A percentile compares a stretch with the other conserved stretches of the same genome.
These are phyloP conservation scores for Schizopygopsis malacanthus DNA, from an alignment of 2,797 vertebrate species.

Conservation along the genomic window DNA sequence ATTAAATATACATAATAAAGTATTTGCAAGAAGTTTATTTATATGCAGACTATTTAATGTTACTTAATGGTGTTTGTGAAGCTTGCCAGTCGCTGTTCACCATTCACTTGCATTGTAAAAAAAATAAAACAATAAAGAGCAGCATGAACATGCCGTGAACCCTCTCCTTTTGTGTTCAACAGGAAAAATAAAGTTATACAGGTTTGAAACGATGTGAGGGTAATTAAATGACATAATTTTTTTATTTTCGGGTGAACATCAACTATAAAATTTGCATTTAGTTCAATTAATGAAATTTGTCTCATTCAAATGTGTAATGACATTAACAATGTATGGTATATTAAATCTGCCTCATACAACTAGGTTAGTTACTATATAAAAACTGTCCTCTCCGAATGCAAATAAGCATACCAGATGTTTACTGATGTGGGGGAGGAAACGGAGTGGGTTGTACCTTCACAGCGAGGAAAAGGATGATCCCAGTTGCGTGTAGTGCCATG, in stretches of 20 bases:
- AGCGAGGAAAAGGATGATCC: conserved; percentile 93
- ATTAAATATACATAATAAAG: not conserved
- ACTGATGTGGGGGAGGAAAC: not conserved
- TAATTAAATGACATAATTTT: not conserved
- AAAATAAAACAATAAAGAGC: not conserved
- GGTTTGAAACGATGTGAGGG: not conserved
- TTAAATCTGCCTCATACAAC: not conserved
- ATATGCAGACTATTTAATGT: not conserved
- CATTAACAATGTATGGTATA: not conserved
- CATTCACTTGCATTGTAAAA: not conserved
- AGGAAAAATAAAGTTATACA: not conserved
- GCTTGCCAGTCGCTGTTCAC: not conserved
- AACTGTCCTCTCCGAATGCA: not conserved
- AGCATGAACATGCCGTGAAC: not conserved
- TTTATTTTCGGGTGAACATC: not conserved
- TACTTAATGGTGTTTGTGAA: not conserved
- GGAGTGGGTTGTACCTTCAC: conserved; percentile 87
- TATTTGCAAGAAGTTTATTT: not conserved
- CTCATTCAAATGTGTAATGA: not conserved
- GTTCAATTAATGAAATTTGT: not conserved
- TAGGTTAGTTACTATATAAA: not conserved
- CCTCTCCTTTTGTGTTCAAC: not conserved
- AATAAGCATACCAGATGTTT: conserved; percentile 5
- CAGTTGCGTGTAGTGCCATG: conserved; percentile 96
- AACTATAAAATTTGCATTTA: not conserved